phyloP scores from a whole-genome alignment of 92 coral and sea anemone species.

The Zoanthus solanderi region DNA sequence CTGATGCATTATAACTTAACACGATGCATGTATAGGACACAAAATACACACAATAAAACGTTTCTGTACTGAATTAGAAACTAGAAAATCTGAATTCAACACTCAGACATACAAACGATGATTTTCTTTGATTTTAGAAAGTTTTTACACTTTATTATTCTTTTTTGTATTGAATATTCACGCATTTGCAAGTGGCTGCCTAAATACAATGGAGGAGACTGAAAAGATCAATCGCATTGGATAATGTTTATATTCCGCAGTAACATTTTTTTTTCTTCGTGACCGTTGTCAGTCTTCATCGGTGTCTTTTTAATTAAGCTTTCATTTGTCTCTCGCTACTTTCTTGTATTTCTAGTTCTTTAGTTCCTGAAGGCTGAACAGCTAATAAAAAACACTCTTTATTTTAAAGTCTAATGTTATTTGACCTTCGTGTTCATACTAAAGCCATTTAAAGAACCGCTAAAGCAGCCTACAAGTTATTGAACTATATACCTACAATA shows the following conservation, averaged over 20 bases:
- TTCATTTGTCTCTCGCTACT: neutral
- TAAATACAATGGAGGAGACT: neutral
- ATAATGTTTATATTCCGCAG: too few relatives aligned
- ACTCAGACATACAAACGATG: neutral
- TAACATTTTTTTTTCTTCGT: neutral
- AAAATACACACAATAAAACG: neutral
- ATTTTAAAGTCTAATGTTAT: neutral
- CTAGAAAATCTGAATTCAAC: neutral
- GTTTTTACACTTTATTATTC: neutral
- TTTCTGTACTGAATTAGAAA: conserved; percentile 7
- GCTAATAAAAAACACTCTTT: neutral
- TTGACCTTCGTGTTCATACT: neutral
- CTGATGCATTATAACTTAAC: neutral
- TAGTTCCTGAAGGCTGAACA: neutral
- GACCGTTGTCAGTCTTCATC: neutral
- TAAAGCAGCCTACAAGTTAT: neutral
- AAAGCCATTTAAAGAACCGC: conserved; percentile 11
- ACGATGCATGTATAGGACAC: neutral
- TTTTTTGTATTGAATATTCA: neutral
- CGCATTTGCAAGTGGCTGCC: neutral
- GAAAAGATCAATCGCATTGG: too few relatives aligned
- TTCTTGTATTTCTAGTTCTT: neutral
- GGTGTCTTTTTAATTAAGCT: neutral
- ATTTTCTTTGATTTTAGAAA: neutral
- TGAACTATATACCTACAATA: neutral